These are phyloP conservation scores for Cantharis lateralis DNA, from an alignment of 2,888 invertebrate genomes.

Conservation along the genomic window DNA sequence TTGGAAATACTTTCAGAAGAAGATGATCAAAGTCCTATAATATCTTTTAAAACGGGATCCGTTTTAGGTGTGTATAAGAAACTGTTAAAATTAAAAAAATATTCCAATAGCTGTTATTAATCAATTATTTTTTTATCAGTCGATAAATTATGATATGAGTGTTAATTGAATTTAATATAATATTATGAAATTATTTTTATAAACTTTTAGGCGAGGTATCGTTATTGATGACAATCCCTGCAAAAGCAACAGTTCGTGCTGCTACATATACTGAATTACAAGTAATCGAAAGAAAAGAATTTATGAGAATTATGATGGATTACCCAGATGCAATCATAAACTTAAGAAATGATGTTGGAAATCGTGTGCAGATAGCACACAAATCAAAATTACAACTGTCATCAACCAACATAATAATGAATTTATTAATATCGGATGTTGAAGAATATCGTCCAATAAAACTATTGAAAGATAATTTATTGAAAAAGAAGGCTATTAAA, in stretches of 20 bases:
- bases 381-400: background rate
- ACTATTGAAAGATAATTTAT: slow-evolving; percentile 7
- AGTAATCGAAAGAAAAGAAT: slow-evolving; percentile 11
- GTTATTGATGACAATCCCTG: slow-evolving; percentile 59
- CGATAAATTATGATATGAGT: too few species aligned
- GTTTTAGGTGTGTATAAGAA: slow-evolving; percentile 53
- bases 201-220: slow-evolving; percentile 52
- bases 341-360: background rate
- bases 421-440: slow-evolving; percentile 9
- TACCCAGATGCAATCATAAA: background rate
- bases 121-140: too few species aligned
- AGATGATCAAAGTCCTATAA: slow-evolving; percentile 61
- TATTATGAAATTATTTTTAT: too few species aligned
- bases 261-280: slow-evolving; percentile 57
- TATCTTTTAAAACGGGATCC: slow-evolving; percentile 59
- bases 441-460: slow-evolving; percentile 10
- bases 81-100: background rate
- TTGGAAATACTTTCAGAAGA: slow-evolving; percentile 61
- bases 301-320: slow-evolving; percentile 16
- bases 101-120: background rate
- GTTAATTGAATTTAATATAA: too few species aligned
- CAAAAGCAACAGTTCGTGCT: slow-evolving; percentile 60
- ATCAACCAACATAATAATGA: slow-evolving; percentile 5
- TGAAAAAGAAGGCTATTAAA: background rate
- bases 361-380: slow-evolving; percentile 1